Evolutionary conservation across 1,140 invertebrate species (phyloP).

Genomic region (Leptoteleia sp.): DNA sequence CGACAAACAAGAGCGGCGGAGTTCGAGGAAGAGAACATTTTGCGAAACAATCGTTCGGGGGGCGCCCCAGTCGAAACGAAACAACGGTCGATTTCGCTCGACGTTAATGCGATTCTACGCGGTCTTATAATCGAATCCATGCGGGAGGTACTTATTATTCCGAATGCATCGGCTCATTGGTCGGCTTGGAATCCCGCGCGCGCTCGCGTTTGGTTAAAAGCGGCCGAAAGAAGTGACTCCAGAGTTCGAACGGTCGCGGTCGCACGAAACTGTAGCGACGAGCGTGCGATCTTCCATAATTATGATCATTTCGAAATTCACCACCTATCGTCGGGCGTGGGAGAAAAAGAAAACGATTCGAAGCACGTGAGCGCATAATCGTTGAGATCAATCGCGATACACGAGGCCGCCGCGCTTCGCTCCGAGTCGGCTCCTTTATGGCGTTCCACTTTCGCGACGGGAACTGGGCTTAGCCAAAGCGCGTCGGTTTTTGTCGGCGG

Average conservation of each 20-base stretch:
- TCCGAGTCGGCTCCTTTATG: slow-evolving; percentile 77
- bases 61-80: too few relatives aligned
- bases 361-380: slow-evolving; percentile 71
- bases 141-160: slow-evolving; percentile 47
- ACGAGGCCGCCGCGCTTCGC: slow-evolving; percentile 52
- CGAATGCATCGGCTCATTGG: slow-evolving; percentile 42
- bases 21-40: too few relatives aligned
- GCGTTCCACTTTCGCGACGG: slow-evolving; percentile 81
- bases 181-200: slow-evolving; percentile 19
- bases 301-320: slow-evolving; percentile 64
- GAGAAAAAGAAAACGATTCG: slow-evolving; percentile 72
- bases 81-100: slow-evolving; percentile 7
- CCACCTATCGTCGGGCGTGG: slow-evolving; percentile 65
- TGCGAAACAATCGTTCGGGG: slow-evolving; percentile 22
- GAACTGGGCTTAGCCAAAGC: slow-evolving; percentile 77
- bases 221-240: slow-evolving; percentile 21
- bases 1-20: too few relatives aligned
- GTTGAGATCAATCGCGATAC: slow-evolving; percentile 69
- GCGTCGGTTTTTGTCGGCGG: slow-evolving; percentile 39
- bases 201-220: slow-evolving; percentile 1
- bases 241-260: slow-evolving; percentile 47
- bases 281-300: slow-evolving; percentile 66
- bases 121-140: slow-evolving; percentile 32
- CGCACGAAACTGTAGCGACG: slow-evolving; percentile 61
- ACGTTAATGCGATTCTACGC: slow-evolving; percentile 29